phyloP scores from a whole-genome alignment of 2,797 vertebrate genomes.

The Glossophaga mutica region DNA sequence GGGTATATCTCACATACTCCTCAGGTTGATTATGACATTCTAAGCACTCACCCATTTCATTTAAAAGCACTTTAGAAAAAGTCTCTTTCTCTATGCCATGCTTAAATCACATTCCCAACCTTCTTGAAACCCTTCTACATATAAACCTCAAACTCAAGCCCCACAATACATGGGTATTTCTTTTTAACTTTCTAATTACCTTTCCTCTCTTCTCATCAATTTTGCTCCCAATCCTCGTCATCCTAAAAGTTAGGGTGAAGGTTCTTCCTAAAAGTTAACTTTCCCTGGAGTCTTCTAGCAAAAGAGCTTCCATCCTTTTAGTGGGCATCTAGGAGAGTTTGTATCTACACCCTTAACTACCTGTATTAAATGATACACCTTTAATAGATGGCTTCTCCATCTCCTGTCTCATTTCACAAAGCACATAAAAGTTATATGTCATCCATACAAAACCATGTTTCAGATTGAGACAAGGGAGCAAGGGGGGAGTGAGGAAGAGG shows the following conservation, averaged over 20 bases:
- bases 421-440: not conserved
- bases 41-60: not conserved
- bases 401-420: not conserved
- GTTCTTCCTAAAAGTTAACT: not conserved
- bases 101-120: not conserved
- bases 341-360: not conserved
- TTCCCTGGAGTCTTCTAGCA: not conserved
- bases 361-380: not conserved
- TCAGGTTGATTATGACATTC: not conserved
- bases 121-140: not conserved
- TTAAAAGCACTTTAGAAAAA: not conserved
- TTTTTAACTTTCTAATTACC: not conserved
- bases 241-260: no score
- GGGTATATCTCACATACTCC: not conserved
- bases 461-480: not conserved
- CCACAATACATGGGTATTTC: not conserved
- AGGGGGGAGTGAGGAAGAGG: not conserved
- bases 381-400: not conserved
- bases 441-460: not conserved
- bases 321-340: not conserved
- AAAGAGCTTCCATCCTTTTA: not conserved
- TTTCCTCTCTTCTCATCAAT: not conserved
- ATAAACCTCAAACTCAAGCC: not conserved
- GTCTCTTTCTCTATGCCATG: not conserved
- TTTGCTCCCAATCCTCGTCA: not conserved